These are phyloP conservation scores for Mechanitis mazaeus DNA, from an alignment of 2,888 invertebrate genomes.

Conservation along the genomic window DNA sequence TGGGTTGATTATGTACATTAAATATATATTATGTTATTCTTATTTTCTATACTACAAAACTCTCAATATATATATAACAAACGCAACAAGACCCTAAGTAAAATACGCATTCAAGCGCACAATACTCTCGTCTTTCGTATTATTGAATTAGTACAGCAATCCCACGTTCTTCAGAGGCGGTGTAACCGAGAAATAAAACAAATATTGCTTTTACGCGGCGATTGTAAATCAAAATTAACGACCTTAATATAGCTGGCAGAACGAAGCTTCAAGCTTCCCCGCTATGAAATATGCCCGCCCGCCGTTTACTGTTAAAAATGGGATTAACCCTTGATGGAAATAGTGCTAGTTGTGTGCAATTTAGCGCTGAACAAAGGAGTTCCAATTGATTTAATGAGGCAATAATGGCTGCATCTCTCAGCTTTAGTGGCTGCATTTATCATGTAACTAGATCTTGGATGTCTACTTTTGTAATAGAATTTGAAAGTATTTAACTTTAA, in stretches of 20 bases:
- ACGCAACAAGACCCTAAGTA: constrained; percentile 35
- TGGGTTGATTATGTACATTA: no score
- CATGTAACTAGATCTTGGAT: constrained; percentile 17
- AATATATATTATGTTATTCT: no score
- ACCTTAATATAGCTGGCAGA: constrained; percentile 72
- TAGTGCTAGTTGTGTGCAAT: constrained; percentile 68
- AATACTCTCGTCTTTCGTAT: constrained; percentile 54
- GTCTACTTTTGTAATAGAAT: constrained; percentile 9
- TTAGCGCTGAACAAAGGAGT: constrained; percentile 48
- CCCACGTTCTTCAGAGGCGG: constrained; percentile 59
- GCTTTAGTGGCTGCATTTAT: constrained; percentile 23
- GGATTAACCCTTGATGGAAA: constrained; percentile 74
- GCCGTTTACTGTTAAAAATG: constrained; percentile 74
- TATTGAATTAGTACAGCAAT: constrained; percentile 58
- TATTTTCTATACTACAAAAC: not conserved
- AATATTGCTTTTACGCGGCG: constrained; percentile 74
- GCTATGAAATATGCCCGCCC: constrained; percentile 75
- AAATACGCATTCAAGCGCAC: constrained; percentile 53
- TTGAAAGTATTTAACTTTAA: constrained; percentile 9
- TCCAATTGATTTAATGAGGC: constrained; percentile 50
- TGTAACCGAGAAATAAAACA: constrained; percentile 71
- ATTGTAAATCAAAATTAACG: constrained; percentile 78
- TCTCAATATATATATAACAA: constrained; percentile 29
- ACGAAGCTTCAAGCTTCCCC: constrained; percentile 68
- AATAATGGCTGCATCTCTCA: constrained; percentile 28